Evolutionary conservation across 2,113 vertebrate genomes (phyloP), one percentile per base, ranked within the genome.

Genomic region (Dissostichus mawsoni): DNA sequence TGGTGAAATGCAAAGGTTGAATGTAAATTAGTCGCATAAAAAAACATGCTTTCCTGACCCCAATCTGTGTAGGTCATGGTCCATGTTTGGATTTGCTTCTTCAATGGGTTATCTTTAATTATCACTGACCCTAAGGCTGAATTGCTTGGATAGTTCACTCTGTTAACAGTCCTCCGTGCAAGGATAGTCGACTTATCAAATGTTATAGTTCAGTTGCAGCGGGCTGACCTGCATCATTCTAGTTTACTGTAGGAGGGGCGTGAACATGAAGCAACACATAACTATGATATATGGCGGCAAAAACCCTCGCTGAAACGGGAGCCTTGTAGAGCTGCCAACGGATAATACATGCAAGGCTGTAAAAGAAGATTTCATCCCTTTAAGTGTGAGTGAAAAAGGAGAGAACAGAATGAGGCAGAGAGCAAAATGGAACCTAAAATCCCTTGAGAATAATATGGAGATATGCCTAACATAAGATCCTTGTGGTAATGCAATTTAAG

Each of bases 401-500:
- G 69, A 53, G 83, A 89, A 82, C 76, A 86, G 90, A 90, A 91
- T 90, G 86, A 29, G 29, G 29, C 29, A 29, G 29, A 29, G 83
- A 89, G 83, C 76, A 86, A 90, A 90, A 91, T 90, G 86, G 86
- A 90, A 74, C 61, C 82, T 65, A 89, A 92, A 93, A 91, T 90
- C 92, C 89, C 83, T 11, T 10, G 87, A 88, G 92, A 89, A 91
- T 88, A 93, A 94, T 92, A 89, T 88, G 88, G 87, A 90, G 90
- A 93, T 92, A 84, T 92, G 88, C 92, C 90, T 84, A 93, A 91
- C 89, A 92, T 87, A 88, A 92, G 92, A 92, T 93, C 83, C 84
- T 93, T 17, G 86, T 90, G 89, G 90, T 94, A 93, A 94, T 93
- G 92, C 90, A 93, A 94, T 94, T 94, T 93, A 92, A 93, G 90